Base-by-base conservation (phyloP, 2,888 invertebrate species). In the Drosophila multiciliata region DNA sequence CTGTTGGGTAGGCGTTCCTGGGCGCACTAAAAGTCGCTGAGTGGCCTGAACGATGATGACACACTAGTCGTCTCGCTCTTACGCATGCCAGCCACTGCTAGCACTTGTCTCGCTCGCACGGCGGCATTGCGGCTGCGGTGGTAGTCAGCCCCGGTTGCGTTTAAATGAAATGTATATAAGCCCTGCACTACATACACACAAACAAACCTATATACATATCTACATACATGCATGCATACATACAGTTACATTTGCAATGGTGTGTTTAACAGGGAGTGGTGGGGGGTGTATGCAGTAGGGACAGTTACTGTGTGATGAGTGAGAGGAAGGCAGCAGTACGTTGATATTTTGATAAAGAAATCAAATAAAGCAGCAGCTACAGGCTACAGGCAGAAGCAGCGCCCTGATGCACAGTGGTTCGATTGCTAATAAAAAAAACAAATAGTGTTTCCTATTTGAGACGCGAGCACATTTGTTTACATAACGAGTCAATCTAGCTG, bases 81-180 rank as follows among this genome's bases (percentile, higher is more conserved):
- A n/a, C 49, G 15, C 42, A 2, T 20, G 12, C 48, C 42, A 3
- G 17, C 26, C 23, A n/a, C 38, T n/a, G 33, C 4, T 33, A 50
- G 15, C 15, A 20, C n/a, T 32, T 42, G 45, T 75, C 67, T 72
- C 69, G 59, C 69, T 80, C 35, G 45, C 66, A 53, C 82, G 74
- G 68, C 77, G 73, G 73, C 78, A 79, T 80, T 74, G 75, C 78
- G 69, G 73, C 73, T 72, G 73, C 78, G 87, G 85, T 87, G 84
- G 85, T 87, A 88, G 82, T 86, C 69, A 65, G 79, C 62, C 70
- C 71, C 66, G 89, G 89, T 73, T 73, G 73, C 88, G 87, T 85
- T 85, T 90, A 85, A 85, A 90, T 90, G 85, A 84, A 87, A 89
- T 89, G 85, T 85, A 85, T 87, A 85, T 85, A 85, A 89, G 89